Conservation (phyloP, 2,888 invertebrate genomes). For the Leptinotarsa rubiginosa region DNA sequence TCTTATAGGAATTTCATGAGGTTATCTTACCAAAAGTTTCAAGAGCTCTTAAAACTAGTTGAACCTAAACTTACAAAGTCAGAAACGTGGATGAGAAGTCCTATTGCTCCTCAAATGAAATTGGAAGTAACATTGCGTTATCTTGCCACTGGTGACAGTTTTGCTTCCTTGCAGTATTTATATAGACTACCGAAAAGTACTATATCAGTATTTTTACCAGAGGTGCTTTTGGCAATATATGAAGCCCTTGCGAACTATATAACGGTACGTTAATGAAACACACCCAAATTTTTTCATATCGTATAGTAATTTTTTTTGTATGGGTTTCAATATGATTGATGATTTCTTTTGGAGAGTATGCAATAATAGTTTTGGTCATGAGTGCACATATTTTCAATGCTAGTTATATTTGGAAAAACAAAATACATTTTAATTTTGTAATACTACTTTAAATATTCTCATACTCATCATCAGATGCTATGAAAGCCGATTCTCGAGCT, state of each 20-base stretch:
- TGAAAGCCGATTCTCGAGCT: background rate
- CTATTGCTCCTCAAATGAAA: no score
- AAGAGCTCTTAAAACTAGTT: slow-evolving; percentile 27
- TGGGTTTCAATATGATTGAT: slow-evolving; percentile 5
- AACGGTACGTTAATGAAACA: slow-evolving; percentile 8
- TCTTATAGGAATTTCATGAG: slow-evolving; percentile 32
- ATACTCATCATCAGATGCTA: background rate
- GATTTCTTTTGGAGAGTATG: background rate
- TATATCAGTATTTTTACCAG: background rate
- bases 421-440: background rate
- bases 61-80: slow-evolving; percentile 33
- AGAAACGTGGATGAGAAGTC: slow-evolving; percentile 33
- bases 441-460: background rate
- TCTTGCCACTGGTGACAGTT: no score
- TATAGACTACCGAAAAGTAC: slow-evolving; percentile 9
- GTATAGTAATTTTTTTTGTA: slow-evolving; percentile 1
- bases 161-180: slow-evolving; percentile 12
- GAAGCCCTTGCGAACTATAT: slow-evolving; percentile 16
- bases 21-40: slow-evolving; percentile 31
- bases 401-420: no score
- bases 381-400: no score
- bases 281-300: background rate
- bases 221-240: slow-evolving; percentile 7
- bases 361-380: background rate
- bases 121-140: no score